Percentiles rank a stretch among this genome's conserved stretches.
These are phyloP conservation scores for Folsomia candida DNA, from an alignment of 2,888 invertebrate species.

Conservation along the genomic window DNA sequence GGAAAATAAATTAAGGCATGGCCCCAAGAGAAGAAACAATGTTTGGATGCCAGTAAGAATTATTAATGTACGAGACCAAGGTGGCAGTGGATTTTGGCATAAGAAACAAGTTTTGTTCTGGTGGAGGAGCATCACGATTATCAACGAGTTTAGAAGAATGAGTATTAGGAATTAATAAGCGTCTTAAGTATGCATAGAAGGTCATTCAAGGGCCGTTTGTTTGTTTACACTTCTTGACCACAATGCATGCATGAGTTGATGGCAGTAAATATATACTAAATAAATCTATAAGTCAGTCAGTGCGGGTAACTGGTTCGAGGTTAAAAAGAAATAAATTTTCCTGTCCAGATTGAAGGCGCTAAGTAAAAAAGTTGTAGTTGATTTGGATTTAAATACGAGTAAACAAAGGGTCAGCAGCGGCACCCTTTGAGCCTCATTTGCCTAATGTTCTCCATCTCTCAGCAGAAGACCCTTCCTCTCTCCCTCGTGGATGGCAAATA, in stretches of 20 bases:
- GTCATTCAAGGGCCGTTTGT: background rate
- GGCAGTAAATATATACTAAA: no score
- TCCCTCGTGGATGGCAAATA: constrained; percentile 2
- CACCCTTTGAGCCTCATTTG: constrained; percentile 3
- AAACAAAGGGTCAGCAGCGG: constrained; percentile 13
- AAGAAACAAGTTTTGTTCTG: background rate
- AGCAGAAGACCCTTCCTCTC: background rate
- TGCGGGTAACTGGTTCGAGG: background rate
- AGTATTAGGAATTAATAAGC: constrained; percentile 6
- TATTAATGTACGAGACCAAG: background rate
- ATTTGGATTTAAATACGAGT: background rate
- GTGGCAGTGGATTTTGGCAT: background rate
- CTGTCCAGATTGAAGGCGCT: constrained; percentile 2
- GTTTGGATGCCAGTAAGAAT: background rate
- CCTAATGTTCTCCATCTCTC: no score
- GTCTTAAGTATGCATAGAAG: background rate
- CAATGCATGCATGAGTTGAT: background rate
- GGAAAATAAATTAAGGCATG: background rate
- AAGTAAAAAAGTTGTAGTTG: background rate
- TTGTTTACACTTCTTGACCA: background rate
- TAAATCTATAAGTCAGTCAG: background rate
- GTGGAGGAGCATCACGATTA: background rate
- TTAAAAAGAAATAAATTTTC: constrained; percentile 14
- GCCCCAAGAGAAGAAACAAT: background rate
- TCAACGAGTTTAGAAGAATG: background rate